A percentile compares a stretch with the other conserved stretches of the same genome.
These are phyloP conservation scores for Nymphalis urticae DNA, from an alignment of 2,888 invertebrate genomes.

Conservation along the genomic window DNA sequence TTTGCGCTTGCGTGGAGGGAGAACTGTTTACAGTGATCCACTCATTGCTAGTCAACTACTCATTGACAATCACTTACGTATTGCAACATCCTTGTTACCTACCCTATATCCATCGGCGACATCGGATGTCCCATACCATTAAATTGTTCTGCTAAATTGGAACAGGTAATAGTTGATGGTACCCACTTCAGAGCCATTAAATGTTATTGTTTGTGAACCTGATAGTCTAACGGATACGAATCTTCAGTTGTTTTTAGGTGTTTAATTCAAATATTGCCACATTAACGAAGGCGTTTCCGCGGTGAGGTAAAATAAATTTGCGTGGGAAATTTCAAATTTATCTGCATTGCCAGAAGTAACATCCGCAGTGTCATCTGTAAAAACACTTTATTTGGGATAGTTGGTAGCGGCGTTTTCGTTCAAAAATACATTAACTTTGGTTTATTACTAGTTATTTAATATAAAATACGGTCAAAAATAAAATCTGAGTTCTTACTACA, in stretches of 20 bases:
- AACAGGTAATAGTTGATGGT: conserved; percentile 32
- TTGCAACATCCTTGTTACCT: conserved; percentile 30
- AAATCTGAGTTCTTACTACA: no score
- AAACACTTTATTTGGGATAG: neutral
- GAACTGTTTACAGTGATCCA: conserved; percentile 42
- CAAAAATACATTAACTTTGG: neutral
- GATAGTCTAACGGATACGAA: conserved; percentile 1
- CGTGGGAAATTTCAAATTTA: conserved; percentile 26
- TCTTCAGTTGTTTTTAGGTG: conserved; percentile 4
- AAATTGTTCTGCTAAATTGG: conserved; percentile 42
- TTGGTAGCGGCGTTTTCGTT: neutral
- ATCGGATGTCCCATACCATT: conserved; percentile 44
- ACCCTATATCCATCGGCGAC: conserved; percentile 38
- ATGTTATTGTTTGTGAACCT: conserved; percentile 33
- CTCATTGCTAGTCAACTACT: conserved; percentile 28
- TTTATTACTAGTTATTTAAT: no score
- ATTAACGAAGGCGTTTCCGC: neutral
- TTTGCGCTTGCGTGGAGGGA: conserved; percentile 72
- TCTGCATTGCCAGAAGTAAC: conserved; percentile 23
- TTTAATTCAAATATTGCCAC: conserved; percentile 3
- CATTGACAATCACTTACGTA: conserved; percentile 35
- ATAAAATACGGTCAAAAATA: no score
- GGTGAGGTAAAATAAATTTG: conserved; percentile 12
- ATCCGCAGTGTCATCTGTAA: conserved; percentile 2
- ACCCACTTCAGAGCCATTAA: conserved; percentile 29